phyloP scores from a whole-genome alignment of 2,113 vertebrate genomes.

The Tichodroma muraria region DNA sequence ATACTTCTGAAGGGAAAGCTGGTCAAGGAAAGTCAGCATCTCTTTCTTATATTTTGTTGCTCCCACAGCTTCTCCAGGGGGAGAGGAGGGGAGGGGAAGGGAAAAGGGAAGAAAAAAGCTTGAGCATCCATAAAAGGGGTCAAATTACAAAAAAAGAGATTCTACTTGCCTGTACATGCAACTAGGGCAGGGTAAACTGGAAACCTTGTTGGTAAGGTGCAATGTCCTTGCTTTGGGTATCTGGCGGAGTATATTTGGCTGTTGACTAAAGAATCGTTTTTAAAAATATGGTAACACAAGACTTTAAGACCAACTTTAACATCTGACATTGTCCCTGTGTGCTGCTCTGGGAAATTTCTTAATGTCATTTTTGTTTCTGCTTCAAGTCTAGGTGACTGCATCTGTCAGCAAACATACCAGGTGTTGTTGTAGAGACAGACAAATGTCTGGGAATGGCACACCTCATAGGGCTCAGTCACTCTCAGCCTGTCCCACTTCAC shows the following conservation, averaged over 20 bases:
- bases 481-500: not conserved
- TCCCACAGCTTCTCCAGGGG: not conserved
- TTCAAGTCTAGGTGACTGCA: not conserved
- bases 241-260: not conserved
- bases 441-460: not conserved
- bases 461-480: not conserved
- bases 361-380: not conserved
- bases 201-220: not conserved
- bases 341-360: not conserved
- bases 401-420: not conserved
- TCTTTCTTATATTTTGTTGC: not conserved
- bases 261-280: not conserved
- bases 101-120: not conserved
- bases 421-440: not conserved
- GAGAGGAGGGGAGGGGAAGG: rapidly evolving
- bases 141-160: not conserved
- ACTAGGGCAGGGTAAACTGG: not conserved
- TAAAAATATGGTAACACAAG: not conserved
- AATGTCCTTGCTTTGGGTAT: not conserved
- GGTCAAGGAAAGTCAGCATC: not conserved
- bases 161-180: not conserved
- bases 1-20: not conserved
- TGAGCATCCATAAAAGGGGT: not conserved
- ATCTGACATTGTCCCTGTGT: not conserved
- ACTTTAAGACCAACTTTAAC: not conserved